A percentile compares a stretch with the other conserved stretches of the same genome.
Conservation (phyloP, 2,888 invertebrate species). For the Eueremaeus valkanovi region DNA sequence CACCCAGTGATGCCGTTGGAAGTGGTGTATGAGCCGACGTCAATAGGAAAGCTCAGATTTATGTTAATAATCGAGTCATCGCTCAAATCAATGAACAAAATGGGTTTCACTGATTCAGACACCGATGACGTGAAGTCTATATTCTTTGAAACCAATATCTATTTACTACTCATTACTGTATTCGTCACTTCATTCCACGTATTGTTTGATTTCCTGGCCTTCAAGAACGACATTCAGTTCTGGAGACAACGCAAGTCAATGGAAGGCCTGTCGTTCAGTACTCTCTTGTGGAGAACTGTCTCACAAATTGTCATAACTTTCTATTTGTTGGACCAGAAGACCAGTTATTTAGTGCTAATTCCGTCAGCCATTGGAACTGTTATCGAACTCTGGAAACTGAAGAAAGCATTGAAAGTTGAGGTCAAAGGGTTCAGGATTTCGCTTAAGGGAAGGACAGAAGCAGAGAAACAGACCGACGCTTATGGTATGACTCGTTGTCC, state of each 20-base stretch:
- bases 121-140: constrained; percentile 94
- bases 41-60: constrained; percentile 65
- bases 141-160: constrained; percentile 91
- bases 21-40: constrained; percentile 68
- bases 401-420: constrained; percentile 78
- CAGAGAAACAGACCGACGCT: constrained; percentile 73
- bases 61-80: constrained; percentile 61
- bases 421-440: constrained; percentile 50
- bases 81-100: constrained; percentile 62
- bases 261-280: constrained; percentile 78
- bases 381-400: constrained; percentile 95
- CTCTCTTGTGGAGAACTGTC: constrained; percentile 88
- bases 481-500: no score
- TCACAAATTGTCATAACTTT: constrained; percentile 79
- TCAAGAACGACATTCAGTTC: constrained; percentile 95
- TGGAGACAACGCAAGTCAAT: constrained; percentile 82
- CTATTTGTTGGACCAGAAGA: constrained; percentile 85
- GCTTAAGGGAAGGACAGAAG: constrained; percentile 54
- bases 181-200: constrained; percentile 89
- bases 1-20: constrained; percentile 63
- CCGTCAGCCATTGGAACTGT: constrained; percentile 80
- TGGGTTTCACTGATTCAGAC: constrained; percentile 89
- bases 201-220: constrained; percentile 92
- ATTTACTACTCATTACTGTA: constrained; percentile 81
- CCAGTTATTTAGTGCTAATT: constrained; percentile 78